Evolutionary conservation across 1,140 invertebrate species (phyloP).

Genomic region (Atta texana): DNA sequence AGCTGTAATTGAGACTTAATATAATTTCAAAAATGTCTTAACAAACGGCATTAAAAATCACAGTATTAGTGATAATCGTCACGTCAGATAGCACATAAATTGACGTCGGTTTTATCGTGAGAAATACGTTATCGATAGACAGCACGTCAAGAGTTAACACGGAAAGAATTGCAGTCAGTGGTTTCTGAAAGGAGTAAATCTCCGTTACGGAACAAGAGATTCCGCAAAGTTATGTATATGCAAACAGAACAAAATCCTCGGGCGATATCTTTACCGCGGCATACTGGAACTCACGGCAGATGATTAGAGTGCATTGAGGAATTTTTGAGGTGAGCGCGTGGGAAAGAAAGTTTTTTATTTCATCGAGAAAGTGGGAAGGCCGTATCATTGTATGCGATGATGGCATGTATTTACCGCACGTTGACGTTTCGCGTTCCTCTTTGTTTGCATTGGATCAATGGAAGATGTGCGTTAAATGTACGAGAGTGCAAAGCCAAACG

Average conservation of each 20-base stretch:
- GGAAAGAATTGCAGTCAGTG: neutral
- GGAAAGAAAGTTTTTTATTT: slow-evolving; percentile 63
- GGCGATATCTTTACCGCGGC: neutral
- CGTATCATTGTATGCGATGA: slow-evolving; percentile 55
- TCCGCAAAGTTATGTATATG: neutral
- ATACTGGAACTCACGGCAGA: slow-evolving; percentile 3
- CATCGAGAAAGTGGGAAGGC: slow-evolving; percentile 56
- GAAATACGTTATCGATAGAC: slow-evolving; percentile 1
- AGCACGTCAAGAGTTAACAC: neutral
- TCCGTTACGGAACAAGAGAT: slow-evolving; percentile 10
- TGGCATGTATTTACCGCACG: slow-evolving; percentile 28
- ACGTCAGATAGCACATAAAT: neutral
- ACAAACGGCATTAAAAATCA: neutral
- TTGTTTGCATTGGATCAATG: slow-evolving; percentile 27
- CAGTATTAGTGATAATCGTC: neutral
- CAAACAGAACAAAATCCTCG: slow-evolving; percentile 23
- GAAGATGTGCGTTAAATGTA: slow-evolving; percentile 19
- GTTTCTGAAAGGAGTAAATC: neutral
- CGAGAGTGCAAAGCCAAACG: slow-evolving; percentile 23
- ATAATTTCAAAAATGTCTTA: neutral
- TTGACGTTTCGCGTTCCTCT: slow-evolving; percentile 52
- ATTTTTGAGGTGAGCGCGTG: slow-evolving; percentile 50
- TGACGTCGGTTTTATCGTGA: neutral
- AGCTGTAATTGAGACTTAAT: neutral
- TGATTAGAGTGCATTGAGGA: slow-evolving; percentile 24